These are phyloP conservation scores for Dreissena rostriformis DNA, from an alignment of 1,140 invertebrate genomes.

Conservation along the genomic window DNA sequence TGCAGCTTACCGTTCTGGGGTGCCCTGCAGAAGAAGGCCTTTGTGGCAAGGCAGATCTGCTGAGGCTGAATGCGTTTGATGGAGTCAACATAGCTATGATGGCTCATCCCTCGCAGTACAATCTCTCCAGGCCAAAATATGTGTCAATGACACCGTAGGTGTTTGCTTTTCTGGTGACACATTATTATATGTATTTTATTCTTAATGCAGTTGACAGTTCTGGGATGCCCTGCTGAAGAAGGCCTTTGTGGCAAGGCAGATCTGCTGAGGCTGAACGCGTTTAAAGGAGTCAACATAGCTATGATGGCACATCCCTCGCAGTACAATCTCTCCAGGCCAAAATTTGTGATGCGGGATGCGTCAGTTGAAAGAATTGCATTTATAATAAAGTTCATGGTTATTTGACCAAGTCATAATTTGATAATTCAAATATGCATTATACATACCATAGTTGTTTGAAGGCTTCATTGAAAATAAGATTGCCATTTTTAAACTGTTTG, in stretches of 20 bases:
- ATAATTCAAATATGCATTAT: too few relatives aligned
- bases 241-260: constrained; percentile 80
- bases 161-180: neutral
- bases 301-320: constrained; percentile 81
- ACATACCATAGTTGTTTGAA: too few relatives aligned
- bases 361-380: too few relatives aligned
- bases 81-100: constrained; percentile 80
- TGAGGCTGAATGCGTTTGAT: constrained; percentile 77
- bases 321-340: constrained; percentile 60
- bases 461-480: too few relatives aligned
- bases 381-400: too few relatives aligned
- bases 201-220: constrained; percentile 73
- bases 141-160: constrained; percentile 67
- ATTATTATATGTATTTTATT: too few relatives aligned
- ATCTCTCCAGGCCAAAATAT: constrained; percentile 65
- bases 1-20: constrained; percentile 79
- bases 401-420: too few relatives aligned
- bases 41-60: constrained; percentile 80
- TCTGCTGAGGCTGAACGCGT: constrained; percentile 77
- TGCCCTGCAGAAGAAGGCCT: constrained; percentile 81
- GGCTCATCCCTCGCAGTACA: constrained; percentile 79
- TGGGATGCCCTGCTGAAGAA: constrained; percentile 82
- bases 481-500: too few relatives aligned
- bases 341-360: constrained; percentile 66
- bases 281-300: constrained; percentile 79